Evolutionary conservation across 2,888 invertebrate species (phyloP), one percentile per base, ranked within the genome.

Genomic region (Microctonus brassicae): DNA sequence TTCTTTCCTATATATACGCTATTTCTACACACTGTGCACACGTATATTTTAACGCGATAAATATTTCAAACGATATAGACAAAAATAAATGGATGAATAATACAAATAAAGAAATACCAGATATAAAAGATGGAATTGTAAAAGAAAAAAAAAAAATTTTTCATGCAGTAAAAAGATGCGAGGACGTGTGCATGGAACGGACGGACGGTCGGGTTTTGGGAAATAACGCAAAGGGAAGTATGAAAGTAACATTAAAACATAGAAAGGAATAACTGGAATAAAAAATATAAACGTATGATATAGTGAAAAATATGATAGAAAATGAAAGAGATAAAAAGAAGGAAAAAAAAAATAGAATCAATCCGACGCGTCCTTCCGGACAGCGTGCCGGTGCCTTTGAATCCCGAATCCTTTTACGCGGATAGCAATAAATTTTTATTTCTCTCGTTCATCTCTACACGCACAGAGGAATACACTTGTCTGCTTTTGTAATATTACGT

Each of bases 371-470:
- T 74, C 74, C 75, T 78, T 76, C 77, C 77, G 75, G 67, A 76
- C 69, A 76, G 69, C 74, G 76, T 77, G 77, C 75, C 75, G 77
- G 79, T 80, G 79, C 80, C 79, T 79, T 80, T 76, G 74, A 78
- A 74, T 74, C 69, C 73, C 72, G 68, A 78, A 75, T 75, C 74
- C 75, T 72, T 77, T 74, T 62, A 68, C 70, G 73, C 71, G 74
- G 70, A 77, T 76, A 77, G 78, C 76, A 79, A 76, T 77, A 77
- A 77, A 70, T 72, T 75, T 74, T 75, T 47, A 69, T 74, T 75
- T 75, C 63, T 71, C 66, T 69, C 68, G 57, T 69, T 68, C 36
- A 61, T 70, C 69, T 60, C 47, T 65, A 36, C 42, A 57, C 53
- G 53, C 52, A 61, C 22, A 60, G 58, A 55, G 53, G 33, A 33